Conservation (phyloP, 2,113 vertebrate genomes). For the Sceloporus undulatus region DNA sequence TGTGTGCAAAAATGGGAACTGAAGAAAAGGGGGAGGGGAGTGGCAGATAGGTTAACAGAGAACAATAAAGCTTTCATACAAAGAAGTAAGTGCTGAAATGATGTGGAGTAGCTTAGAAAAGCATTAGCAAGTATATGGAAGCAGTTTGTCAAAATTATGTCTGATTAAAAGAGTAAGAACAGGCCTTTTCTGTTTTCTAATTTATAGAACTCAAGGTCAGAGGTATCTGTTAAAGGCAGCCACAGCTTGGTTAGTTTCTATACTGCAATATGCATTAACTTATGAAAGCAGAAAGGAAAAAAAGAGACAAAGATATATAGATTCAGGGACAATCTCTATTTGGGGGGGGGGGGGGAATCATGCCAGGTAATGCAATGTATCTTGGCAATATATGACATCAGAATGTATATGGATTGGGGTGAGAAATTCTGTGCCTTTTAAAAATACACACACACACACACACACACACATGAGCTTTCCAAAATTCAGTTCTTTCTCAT, state of each 20-base stretch:
- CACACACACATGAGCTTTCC: background rate
- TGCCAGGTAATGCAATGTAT: background rate
- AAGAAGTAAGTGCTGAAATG: conserved; percentile 34
- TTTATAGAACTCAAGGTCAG: conserved; percentile 18
- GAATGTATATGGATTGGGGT: background rate
- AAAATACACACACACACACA: too few relatives aligned
- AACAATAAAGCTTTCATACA: conserved; percentile 72
- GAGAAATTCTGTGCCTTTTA: background rate
- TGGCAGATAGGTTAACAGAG: conserved; percentile 55
- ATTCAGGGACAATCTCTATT: background rate
- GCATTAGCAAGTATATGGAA: conserved; percentile 36
- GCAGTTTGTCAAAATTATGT: conserved; percentile 47
- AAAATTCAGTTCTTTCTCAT: background rate
- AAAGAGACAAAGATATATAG: background rate
- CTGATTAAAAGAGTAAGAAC: conserved; percentile 30
- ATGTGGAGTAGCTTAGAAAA: conserved; percentile 51
- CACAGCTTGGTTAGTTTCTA: conserved; percentile 33
- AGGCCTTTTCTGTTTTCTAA: conserved; percentile 35
- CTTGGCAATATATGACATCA: background rate
- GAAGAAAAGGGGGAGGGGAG: conserved; percentile 15
- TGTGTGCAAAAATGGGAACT: conserved; percentile 40
- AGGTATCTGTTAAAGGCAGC: conserved; percentile 36
- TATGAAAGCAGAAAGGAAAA: background rate
- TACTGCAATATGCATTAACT: conserved; percentile 7
- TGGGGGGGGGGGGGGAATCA: background rate